Evolutionary conservation across 2,888 invertebrate species (phyloP).

Genomic region (Dicranocentrus wangi): DNA sequence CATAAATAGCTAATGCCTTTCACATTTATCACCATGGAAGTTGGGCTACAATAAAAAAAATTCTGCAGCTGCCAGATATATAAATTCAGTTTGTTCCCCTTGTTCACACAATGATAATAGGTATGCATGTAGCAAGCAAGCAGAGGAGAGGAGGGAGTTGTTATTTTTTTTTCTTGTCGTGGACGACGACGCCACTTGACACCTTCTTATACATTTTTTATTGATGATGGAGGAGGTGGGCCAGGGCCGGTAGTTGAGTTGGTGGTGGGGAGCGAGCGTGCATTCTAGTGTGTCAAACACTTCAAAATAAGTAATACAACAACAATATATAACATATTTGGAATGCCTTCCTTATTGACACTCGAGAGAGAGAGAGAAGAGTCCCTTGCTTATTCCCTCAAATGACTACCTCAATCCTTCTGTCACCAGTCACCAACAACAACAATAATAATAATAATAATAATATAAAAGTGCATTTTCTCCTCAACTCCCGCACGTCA

Average conservation of each 20-base stretch:
- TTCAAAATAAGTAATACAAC: conserved; percentile 43
- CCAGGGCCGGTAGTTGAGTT: background rate
- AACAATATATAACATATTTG: too few species aligned
- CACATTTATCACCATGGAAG: conserved; percentile 22
- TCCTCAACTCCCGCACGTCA: background rate
- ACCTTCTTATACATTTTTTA: background rate
- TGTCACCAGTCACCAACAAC: too few species aligned
- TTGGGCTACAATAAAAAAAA: background rate
- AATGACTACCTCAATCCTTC: conserved; percentile 42
- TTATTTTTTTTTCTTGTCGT: too few species aligned
- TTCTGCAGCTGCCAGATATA: background rate
- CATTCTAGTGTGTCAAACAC: conserved; percentile 12
- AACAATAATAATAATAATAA: too few species aligned
- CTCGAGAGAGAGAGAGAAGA: conserved; percentile 18
- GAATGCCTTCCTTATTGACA: conserved; percentile 54
- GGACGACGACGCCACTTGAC: too few species aligned
- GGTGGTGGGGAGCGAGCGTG: background rate
- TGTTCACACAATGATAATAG: too few species aligned
- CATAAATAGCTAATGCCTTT: conserved; percentile 55
- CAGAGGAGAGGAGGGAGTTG: too few species aligned
- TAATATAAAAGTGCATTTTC: background rate
- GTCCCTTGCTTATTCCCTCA: conserved; percentile 13
- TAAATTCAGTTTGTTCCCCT: too few species aligned
- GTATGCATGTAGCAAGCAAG: too few species aligned
- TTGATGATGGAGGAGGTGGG: background rate